Conservation (phyloP, 2,888 invertebrate species). For the Sicus ferrugineus region DNA sequence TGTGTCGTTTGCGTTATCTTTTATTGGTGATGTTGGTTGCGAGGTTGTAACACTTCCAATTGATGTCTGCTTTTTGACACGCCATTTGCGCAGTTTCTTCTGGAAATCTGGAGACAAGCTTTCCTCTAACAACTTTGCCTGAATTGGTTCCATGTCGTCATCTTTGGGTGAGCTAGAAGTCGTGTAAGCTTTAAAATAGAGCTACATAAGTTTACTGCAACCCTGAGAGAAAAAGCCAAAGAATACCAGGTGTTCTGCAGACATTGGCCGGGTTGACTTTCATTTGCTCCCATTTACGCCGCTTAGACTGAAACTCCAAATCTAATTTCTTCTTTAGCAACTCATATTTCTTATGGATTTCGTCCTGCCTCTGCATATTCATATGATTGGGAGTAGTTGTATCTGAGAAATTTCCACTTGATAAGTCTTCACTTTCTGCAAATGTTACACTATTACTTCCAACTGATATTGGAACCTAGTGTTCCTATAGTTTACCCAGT, state of each 20-base stretch:
- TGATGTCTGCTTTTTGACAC: slow-evolving; percentile 67
- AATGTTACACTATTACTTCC: too few species aligned
- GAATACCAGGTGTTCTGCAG: slow-evolving; percentile 37
- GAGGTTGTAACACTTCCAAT: slow-evolving; percentile 40
- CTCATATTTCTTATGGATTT: slow-evolving; percentile 76
- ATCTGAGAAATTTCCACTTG: slow-evolving; percentile 66
- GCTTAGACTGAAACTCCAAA: slow-evolving; percentile 77
- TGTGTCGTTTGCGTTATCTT: slow-evolving; percentile 57
- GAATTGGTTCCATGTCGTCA: slow-evolving; percentile 49
- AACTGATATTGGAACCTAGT: too few species aligned
- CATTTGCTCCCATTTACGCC: slow-evolving; percentile 69
- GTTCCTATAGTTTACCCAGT: slow-evolving; percentile 69
- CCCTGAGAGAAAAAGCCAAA: neutral
- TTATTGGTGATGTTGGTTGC: slow-evolving; percentile 41
- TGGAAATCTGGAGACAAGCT: slow-evolving; percentile 81
- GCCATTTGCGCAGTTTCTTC: slow-evolving; percentile 88
- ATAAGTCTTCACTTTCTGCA: slow-evolving; percentile 63
- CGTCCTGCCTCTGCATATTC: slow-evolving; percentile 66
- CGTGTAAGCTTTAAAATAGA: slow-evolving; percentile 36
- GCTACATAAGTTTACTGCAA: neutral
- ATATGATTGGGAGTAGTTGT: slow-evolving; percentile 60
- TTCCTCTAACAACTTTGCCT: slow-evolving; percentile 67
- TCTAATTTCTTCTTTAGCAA: slow-evolving; percentile 77
- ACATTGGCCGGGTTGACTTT: slow-evolving; percentile 47
- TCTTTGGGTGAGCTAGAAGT: slow-evolving; percentile 44